A percentile compares a stretch with the other conserved stretches of the same genome.
These are phyloP conservation scores for Dermolepida albohirtum DNA, from an alignment of 2,888 invertebrate species.

Conservation along the genomic window DNA sequence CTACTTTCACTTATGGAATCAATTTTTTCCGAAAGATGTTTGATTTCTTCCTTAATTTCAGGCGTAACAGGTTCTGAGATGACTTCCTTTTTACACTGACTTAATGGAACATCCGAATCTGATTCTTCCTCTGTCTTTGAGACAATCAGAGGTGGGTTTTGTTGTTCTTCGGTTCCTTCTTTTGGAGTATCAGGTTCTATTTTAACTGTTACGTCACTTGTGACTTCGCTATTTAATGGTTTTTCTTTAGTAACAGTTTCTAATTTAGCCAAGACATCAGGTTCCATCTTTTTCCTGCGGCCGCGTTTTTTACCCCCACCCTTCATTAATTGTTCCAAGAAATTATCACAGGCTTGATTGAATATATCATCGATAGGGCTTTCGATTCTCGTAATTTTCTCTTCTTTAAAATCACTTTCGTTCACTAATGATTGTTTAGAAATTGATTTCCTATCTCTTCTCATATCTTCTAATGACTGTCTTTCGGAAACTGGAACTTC, in stretches of 20 bases:
- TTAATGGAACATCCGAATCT: constrained; percentile 55
- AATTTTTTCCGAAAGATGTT: constrained; percentile 47
- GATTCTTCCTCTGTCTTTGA: constrained; percentile 52
- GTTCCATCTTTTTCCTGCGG: constrained; percentile 66
- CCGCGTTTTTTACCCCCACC: constrained; percentile 71
- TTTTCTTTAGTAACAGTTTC: constrained; percentile 57
- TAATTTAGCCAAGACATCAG: constrained; percentile 56
- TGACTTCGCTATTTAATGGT: constrained; percentile 45
- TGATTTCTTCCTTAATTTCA: constrained; percentile 24
- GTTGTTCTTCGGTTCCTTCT: constrained; percentile 47
- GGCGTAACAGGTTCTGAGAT: not conserved
- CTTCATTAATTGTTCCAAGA: constrained; percentile 79
- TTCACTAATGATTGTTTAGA: constrained; percentile 70
- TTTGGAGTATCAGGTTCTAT: constrained; percentile 36
- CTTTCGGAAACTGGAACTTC: constrained; percentile 73
- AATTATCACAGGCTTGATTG: constrained; percentile 80
- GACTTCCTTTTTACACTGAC: constrained; percentile 49
- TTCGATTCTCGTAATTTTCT: constrained; percentile 43
- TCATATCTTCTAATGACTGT: constrained; percentile 76
- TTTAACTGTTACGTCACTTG: constrained; percentile 36
- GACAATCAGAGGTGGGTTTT: constrained; percentile 41
- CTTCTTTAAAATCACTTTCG: constrained; percentile 60
- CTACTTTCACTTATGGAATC: constrained; percentile 54
- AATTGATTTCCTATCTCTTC: constrained; percentile 69
- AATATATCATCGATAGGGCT: constrained; percentile 68